These are phyloP conservation scores for Dascyllus trimaculatus DNA, from an alignment of 2,113 vertebrate genomes.

Conservation along the genomic window DNA sequence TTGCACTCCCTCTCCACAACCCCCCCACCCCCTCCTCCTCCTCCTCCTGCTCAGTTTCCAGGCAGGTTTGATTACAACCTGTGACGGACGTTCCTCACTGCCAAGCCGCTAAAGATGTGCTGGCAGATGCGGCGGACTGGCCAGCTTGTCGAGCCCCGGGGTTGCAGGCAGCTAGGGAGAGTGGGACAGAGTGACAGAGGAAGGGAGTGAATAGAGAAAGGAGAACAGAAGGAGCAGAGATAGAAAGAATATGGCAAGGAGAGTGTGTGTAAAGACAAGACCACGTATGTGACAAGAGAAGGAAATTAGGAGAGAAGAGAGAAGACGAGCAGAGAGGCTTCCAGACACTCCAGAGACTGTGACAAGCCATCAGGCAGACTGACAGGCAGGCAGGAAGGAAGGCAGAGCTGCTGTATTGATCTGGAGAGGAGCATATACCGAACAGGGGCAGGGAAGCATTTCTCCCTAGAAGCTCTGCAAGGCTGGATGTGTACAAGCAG, in stretches of 20 bases:
- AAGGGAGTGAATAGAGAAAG: conserved; percentile 18
- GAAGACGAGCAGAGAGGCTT: conserved; percentile 38
- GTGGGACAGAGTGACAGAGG: conserved; percentile 57
- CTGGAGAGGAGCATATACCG: conserved; percentile 37
- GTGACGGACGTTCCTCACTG: conserved; percentile 93
- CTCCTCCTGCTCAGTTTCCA: conserved; percentile 80
- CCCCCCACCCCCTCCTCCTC: conserved; percentile 36
- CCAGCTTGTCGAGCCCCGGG: conserved; percentile 82
- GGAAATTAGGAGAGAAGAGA: conserved; percentile 26
- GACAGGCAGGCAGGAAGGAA: conserved; percentile 40
- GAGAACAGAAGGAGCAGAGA: conserved; percentile 38
- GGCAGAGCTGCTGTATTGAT: conserved; percentile 67
- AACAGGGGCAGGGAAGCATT: conserved; percentile 38
- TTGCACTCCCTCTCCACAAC: conserved; percentile 58
- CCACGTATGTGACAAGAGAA: conserved; percentile 31
- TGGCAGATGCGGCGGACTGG: conserved; percentile 92
- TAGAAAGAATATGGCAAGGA: conserved; percentile 39
- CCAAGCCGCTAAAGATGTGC: conserved; percentile 98
- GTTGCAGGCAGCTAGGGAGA: conserved; percentile 70
- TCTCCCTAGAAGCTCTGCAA: conserved; percentile 55
- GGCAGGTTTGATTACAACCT: conserved; percentile 98
- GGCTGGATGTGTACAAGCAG: conserved; percentile 54
- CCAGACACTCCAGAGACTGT: conserved; percentile 66
- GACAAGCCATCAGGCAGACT: conserved; percentile 58
- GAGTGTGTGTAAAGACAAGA: conserved; percentile 23